Conservation (phyloP, 2,797 vertebrate species). For the Anguilla marmorata region DNA sequence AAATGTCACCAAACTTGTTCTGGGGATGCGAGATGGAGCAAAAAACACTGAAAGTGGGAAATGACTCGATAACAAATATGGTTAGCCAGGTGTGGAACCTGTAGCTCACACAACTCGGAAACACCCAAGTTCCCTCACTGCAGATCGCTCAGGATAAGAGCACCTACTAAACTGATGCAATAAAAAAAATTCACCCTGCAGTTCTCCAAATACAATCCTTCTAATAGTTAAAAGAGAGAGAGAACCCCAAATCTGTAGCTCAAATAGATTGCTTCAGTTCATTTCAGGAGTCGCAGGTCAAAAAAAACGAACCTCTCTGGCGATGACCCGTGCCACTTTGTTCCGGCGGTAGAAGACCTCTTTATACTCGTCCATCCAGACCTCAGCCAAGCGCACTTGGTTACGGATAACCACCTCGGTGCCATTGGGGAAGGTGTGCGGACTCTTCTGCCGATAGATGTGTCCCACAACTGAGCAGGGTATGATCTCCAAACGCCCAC, state of each 20-base stretch:
- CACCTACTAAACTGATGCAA: background rate
- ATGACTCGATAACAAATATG: background rate
- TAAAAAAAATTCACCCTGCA: background rate
- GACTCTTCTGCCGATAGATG: slow-evolving; percentile 94
- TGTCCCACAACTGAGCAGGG: slow-evolving; percentile 96
- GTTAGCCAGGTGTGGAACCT: background rate
- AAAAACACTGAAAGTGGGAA: background rate
- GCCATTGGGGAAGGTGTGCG: slow-evolving; percentile 94
- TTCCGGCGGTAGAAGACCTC: slow-evolving; percentile 88
- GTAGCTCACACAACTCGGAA: background rate
- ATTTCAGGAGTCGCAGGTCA: background rate
- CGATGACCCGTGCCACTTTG: slow-evolving; percentile 81
- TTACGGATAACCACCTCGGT: slow-evolving; percentile 90
- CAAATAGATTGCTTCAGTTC: background rate
- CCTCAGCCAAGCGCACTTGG: slow-evolving; percentile 91
- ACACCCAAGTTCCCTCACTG: background rate
- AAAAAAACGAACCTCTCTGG: slow-evolving; percentile 74
- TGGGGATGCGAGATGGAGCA: slow-evolving; percentile 47
- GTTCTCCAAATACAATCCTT: background rate
- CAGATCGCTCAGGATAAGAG: background rate
- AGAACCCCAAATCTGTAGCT: background rate
- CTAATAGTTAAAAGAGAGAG: background rate
- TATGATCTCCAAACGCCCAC: slow-evolving; percentile 92
- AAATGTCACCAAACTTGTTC: slow-evolving; percentile 88
- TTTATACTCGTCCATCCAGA: slow-evolving; percentile 95